A percentile compares a stretch with the other conserved stretches of the same genome.
These are phyloP conservation scores for Meganola albula DNA, from an alignment of 2,888 invertebrate genomes.

Conservation along the genomic window DNA sequence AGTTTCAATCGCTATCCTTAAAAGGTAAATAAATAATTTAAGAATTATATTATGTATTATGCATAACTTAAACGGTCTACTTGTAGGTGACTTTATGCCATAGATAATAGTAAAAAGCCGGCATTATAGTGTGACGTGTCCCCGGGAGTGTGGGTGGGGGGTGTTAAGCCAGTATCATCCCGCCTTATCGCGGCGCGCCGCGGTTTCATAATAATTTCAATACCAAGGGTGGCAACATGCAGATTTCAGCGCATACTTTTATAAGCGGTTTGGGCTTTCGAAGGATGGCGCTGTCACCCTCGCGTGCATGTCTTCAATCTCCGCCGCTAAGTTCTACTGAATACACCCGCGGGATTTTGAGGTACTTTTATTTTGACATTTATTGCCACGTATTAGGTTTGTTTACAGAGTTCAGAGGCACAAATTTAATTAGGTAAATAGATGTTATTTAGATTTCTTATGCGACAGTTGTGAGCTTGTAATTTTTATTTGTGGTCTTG, in stretches of 20 bases:
- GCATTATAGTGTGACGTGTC: conserved; percentile 57
- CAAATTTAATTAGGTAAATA: conserved; percentile 31
- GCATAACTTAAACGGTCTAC: conserved; percentile 49
- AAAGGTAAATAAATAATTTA: no score
- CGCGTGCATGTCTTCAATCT: conserved; percentile 55
- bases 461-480: conserved; percentile 15
- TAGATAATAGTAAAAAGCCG: conserved; percentile 61
- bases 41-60: no score
- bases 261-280: conserved; percentile 54
- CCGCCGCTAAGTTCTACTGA: conserved; percentile 41
- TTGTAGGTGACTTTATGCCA: conserved; percentile 51
- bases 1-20: no score
- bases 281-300: conserved; percentile 56
- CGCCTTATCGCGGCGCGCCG: conserved; percentile 57
- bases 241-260: conserved; percentile 58
- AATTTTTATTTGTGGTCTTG: no score
- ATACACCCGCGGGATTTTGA: conserved; percentile 57
- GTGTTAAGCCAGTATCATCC: conserved; percentile 67
- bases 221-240: conserved; percentile 46
- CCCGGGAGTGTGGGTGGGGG: conserved; percentile 33
- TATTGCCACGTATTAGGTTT: conserved; percentile 33
- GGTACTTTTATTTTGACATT: conserved; percentile 50
- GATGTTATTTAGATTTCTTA: conserved; percentile 24
- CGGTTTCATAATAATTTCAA: conserved; percentile 77
- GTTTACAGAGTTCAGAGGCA: conserved; percentile 28